Conservation (phyloP, 2,797 vertebrate species). For the Scolopax rusticola region DNA sequence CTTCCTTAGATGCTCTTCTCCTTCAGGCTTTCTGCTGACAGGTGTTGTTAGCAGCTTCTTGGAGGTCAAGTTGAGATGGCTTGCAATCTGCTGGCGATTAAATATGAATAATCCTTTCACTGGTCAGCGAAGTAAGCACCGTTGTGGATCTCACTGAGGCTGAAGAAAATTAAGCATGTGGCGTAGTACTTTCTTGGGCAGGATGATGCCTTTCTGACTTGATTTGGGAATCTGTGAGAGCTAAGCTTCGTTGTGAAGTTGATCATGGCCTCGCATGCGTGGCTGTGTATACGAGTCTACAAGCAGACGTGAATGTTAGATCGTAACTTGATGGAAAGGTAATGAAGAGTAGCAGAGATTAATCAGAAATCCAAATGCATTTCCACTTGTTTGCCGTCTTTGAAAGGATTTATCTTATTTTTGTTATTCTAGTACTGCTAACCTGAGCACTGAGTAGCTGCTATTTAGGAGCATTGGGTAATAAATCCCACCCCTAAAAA, state of each 20-base stretch:
- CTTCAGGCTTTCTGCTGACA: conserved; percentile 45
- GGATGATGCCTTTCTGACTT: neutral
- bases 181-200: neutral
- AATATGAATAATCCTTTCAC: conserved; percentile 52
- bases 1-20: neutral
- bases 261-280: neutral
- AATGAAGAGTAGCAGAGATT: neutral
- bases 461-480: neutral
- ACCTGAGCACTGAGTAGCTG: neutral
- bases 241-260: neutral
- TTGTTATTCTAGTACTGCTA: neutral
- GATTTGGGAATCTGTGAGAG: neutral
- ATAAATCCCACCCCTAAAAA: neutral
- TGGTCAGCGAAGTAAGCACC: conserved; percentile 22
- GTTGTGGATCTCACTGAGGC: neutral
- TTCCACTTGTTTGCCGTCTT: neutral
- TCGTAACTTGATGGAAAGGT: neutral
- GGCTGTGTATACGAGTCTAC: accelerated
- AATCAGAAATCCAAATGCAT: neutral
- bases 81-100: conserved; percentile 33
- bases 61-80: conserved; percentile 28
- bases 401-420: neutral
- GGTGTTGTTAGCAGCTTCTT: conserved; percentile 17
- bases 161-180: neutral
- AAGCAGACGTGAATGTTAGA: neutral